Conservation (phyloP, 2,113 vertebrate species). For the Lethenteron reissneri region DNA sequence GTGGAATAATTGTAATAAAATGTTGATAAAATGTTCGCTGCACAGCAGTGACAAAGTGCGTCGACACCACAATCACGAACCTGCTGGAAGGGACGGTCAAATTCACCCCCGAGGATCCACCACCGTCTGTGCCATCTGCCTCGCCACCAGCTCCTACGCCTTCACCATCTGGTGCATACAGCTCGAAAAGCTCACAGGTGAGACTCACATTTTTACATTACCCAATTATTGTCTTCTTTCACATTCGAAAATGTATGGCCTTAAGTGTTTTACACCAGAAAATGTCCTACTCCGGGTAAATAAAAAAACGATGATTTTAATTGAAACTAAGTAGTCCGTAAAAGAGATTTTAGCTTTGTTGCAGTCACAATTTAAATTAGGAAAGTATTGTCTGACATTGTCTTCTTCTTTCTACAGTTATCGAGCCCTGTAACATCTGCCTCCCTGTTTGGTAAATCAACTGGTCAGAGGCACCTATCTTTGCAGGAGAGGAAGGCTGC, state of each 20-base stretch:
- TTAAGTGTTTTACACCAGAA: too few species aligned
- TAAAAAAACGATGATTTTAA: too few species aligned
- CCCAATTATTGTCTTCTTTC: too few species aligned
- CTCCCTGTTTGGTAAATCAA: constrained; percentile 44
- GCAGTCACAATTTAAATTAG: neutral
- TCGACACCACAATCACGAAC: constrained; percentile 86
- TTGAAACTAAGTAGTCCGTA: neutral
- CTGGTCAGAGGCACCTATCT: constrained; percentile 63
- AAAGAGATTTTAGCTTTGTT: neutral
- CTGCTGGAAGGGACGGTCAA: constrained; percentile 55
- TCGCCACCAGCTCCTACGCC: constrained; percentile 12
- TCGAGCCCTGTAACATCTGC: constrained; percentile 29
- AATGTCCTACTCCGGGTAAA: too few species aligned
- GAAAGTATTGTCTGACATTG: neutral
- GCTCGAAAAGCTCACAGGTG: too few species aligned
- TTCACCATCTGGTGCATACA: too few species aligned
- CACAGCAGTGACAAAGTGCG: constrained; percentile 51
- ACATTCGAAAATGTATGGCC: too few species aligned
- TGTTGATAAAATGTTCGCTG: neutral
- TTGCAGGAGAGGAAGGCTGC: constrained; percentile 76
- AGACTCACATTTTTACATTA: too few species aligned
- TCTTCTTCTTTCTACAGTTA: constrained; percentile 10
- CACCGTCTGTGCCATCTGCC: constrained; percentile 8
- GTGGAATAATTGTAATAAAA: neutral
- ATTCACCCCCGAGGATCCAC: constrained; percentile 26